A percentile compares a stretch with the other conserved stretches of the same genome.
phyloP scores from a whole-genome alignment of 1,140 invertebrate genomes.

The Apis florea region DNA sequence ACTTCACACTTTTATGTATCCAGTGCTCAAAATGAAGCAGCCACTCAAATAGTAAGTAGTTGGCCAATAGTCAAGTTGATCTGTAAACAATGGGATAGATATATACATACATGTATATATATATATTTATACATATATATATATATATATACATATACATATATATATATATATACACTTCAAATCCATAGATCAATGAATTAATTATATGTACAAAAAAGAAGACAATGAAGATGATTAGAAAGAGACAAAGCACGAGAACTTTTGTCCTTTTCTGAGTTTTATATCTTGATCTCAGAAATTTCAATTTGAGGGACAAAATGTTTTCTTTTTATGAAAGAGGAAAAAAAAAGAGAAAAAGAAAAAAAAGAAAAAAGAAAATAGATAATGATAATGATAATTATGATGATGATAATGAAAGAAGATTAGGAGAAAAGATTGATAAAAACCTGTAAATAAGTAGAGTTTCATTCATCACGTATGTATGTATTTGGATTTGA shows the following conservation, averaged over 20 bases:
- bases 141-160: too few relatives aligned
- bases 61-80: conserved; percentile 5
- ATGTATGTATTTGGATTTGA: conserved; percentile 6
- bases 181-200: background rate
- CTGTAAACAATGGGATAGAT: background rate
- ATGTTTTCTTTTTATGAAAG: too few relatives aligned
- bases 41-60: conserved; percentile 4
- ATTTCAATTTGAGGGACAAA: too few relatives aligned
- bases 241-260: background rate
- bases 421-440: background rate
- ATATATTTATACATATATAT: too few relatives aligned
- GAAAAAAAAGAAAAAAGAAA: background rate
- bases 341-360: background rate
- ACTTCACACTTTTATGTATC: background rate
- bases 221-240: background rate
- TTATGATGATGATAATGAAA: background rate
- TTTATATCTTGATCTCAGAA: too few relatives aligned
- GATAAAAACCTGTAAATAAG: conserved; percentile 51
- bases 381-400: too few relatives aligned
- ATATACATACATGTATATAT: background rate
- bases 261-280: too few relatives aligned
- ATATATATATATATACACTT: too few relatives aligned
- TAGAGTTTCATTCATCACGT: conserved; percentile 37
- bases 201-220: background rate
- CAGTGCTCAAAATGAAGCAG: conserved; percentile 13